Evolutionary conservation across 2,797 vertebrate species (phyloP), one percentile per base, ranked within the genome.

Genomic region (Novumbra hubbsi): DNA sequence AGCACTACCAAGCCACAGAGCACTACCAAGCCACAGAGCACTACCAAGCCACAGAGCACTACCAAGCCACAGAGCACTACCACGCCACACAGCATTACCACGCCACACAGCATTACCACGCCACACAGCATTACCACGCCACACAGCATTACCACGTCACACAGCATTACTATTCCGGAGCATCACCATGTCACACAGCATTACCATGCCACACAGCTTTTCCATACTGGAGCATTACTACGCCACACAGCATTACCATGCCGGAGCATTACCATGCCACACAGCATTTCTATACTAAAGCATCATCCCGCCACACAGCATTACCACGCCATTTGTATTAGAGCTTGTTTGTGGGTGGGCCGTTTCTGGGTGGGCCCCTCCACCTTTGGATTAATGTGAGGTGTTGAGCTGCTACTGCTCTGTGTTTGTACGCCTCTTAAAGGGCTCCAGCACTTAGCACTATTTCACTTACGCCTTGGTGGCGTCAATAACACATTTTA

Each of bases 391-490:
- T 91, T 85, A 84, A 28, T 48, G 73, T 78, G 83, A 77, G 69
- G 85, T 87, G 86, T 84, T 89, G 87, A 84, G 81, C 77, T 86
- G 81, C 80, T 78, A 71, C 77, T 72, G 73, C 79, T 83, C 83
- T 89, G 83, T 84, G 85, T 86, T 78, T 30, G 32, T 82, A 84
- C 87, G 74, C 80, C 80, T 76, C 85, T 88, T 80, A 83, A 86
- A 89, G 85, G 89, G 85, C 78, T 75, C 82, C 78, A 74, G 77
- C 76, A 84, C 87, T 92, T 87, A 87, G 72, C 89, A 88, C 87
- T 84, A 90, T 84, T 86, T 76, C 68, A 78, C 87, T 90, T 55
- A 85, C 84, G 81, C 75, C 57, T 83, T 55, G 83, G 84, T 81
- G 76, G 68, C 74, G 84, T 87, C 85, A 91, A 80, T 90, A 82